Base-by-base conservation (phyloP, 2,113 vertebrate species). In the Laticauda colubrina region DNA sequence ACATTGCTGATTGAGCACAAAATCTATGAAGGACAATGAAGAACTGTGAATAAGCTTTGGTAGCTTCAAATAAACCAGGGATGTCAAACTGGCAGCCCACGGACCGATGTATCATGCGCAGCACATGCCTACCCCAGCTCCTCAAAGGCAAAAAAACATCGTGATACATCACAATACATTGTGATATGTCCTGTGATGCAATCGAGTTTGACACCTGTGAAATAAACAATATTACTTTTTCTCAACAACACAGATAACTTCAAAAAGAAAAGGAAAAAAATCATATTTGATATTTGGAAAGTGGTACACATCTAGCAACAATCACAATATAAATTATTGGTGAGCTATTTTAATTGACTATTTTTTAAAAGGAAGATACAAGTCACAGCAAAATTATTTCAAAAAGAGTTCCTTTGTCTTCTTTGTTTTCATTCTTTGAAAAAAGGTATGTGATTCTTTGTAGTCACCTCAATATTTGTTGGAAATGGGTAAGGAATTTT, bases 21-120 rank as follows among this genome's bases (percentile, higher is more conserved):
- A 96, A 93, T 94, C 12, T 87, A 95, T 95, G 91, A 85, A 95
- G 95, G 96, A 97, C 96, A 96, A 94, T 75, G 92, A 96, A 97
- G 87, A 85, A 59, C 59, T 92, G 94, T 97, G 93, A 91, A 93
- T 93, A 92, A 96, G 91, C 29, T 51, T 94, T 91, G 91, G 90
- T 94, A 94, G 90, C 93, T 93, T 94, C 94, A 95, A 91, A 94
- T 90, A 59, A 59, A 59, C 57, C 57, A 59, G 57, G 8, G 8
- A 8, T 24, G 57, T 59, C 23, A 59, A 59, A 59, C 23, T 59
- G 21, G 7, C 23, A 23, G 8, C 57, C 57, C 57, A 0, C 0
- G 8, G 23, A 8, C 57, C 2, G 23, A 10, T 24, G 57, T 6
- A 0, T 59, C 23, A 59, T 59, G 57, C 1, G 3, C 57, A 59